phyloP scores from a whole-genome alignment of 2,888 invertebrate species.

The Drosophila tanythrix region DNA sequence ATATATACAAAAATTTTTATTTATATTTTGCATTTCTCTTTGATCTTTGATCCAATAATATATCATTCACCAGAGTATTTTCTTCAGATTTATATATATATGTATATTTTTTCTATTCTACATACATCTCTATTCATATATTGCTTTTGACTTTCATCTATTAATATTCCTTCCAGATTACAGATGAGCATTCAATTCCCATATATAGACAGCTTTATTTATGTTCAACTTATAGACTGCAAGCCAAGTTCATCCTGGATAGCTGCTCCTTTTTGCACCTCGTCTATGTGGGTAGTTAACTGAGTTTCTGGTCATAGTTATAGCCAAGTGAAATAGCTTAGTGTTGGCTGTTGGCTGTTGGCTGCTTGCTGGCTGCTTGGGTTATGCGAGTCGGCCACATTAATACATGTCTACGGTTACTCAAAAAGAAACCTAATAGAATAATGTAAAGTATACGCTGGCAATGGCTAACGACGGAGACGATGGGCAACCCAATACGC shows the following conservation, averaged over 20 bases:
- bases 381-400: conserved; percentile 70
- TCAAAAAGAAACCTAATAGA: conserved; percentile 80
- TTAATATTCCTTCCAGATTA: no score
- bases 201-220: not conserved
- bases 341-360: conserved; percentile 8
- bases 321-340: not conserved
- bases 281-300: not conserved
- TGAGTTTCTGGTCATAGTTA: not conserved
- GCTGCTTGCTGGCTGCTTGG: conserved; percentile 14
- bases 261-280: not conserved
- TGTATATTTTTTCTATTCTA: not conserved
- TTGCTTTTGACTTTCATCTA: no score
- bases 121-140: no score
- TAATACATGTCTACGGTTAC: conserved; percentile 75
- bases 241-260: not conserved
- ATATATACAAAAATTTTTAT: not conserved
- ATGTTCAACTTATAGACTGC: not conserved
- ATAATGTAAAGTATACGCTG: conserved; percentile 79
- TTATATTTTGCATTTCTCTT: not conserved
- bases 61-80: not conserved
- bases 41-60: not conserved
- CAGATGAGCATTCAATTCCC: not conserved
- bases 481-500: conserved; percentile 73
- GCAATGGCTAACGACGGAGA: conserved; percentile 69
- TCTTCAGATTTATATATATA: not conserved